Evolutionary conservation across 2,888 invertebrate genomes (phyloP).

Genomic region (Sussaba pulchella): DNA sequence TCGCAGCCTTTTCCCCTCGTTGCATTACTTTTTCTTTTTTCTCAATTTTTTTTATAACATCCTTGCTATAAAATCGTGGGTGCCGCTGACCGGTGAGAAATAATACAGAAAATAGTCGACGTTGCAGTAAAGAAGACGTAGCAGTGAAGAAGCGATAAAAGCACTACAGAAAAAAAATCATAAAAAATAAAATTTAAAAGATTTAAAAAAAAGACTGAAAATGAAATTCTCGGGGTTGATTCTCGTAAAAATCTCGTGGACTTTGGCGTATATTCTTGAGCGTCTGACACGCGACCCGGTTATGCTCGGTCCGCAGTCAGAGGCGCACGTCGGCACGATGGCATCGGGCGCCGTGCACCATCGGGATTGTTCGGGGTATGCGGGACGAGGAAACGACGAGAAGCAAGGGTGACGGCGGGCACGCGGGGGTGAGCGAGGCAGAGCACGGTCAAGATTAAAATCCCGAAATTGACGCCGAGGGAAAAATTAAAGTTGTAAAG

Average conservation of each 20-base stretch:
- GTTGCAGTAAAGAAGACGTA: not conserved
- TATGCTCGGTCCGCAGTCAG: slow-evolving; percentile 46
- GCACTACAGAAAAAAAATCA: not conserved
- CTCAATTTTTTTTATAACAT: too few species aligned
- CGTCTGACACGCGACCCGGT: slow-evolving; percentile 53
- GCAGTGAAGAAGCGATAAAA: not conserved
- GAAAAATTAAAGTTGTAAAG: slow-evolving; percentile 78
- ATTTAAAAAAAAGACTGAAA: too few species aligned
- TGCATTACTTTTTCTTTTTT: too few species aligned
- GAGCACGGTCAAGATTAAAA: slow-evolving; percentile 73
- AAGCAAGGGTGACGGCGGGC: not conserved
- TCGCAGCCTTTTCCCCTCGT: too few species aligned
- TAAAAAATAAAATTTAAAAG: slow-evolving; percentile 7
- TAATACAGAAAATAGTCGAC: not conserved
- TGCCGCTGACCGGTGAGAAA: too few species aligned
- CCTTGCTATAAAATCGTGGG: too few species aligned
- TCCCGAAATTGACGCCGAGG: slow-evolving; percentile 74
- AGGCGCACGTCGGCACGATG: slow-evolving; percentile 38
- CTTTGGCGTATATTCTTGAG: slow-evolving; percentile 27
- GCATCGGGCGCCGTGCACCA: too few species aligned
- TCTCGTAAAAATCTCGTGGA: slow-evolving; percentile 37
- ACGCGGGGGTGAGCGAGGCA: not conserved
- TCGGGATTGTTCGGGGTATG: too few species aligned
- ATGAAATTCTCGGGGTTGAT: slow-evolving; percentile 16
- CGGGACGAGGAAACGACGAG: not conserved